phyloP scores from a whole-genome alignment of 1,140 invertebrate species.

The Neodiprion lecontei region DNA sequence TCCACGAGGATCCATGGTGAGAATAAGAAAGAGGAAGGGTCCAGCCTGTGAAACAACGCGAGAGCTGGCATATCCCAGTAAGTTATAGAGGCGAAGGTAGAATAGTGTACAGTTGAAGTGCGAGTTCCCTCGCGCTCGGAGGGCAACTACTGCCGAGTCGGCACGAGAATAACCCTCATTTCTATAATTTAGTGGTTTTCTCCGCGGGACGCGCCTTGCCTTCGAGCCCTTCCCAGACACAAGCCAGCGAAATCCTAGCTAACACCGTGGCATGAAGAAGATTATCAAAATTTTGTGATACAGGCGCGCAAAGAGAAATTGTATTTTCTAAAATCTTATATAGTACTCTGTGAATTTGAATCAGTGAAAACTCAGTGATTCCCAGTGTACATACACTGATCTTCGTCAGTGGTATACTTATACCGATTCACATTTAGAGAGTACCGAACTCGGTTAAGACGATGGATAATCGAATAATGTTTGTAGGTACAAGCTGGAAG shows the following conservation, averaged over 20 bases:
- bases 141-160: not conserved
- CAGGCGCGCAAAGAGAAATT: too few species aligned
- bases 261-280: too few species aligned
- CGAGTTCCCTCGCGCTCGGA: not conserved
- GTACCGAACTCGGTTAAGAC: too few species aligned
- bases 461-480: too few species aligned
- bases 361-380: too few species aligned
- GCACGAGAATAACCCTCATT: conserved; percentile 2
- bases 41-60: not conserved
- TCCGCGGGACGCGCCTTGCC: not conserved
- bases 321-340: too few species aligned
- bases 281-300: too few species aligned
- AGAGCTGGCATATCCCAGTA: not conserved
- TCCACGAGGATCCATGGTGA: not conserved
- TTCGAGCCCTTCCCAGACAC: not conserved
- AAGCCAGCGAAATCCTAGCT: not conserved
- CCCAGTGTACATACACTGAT: too few species aligned
- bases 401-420: too few species aligned
- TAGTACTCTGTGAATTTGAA: too few species aligned
- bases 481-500: too few species aligned
- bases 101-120: conserved; percentile 5
- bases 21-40: not conserved
- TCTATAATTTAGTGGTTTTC: conserved; percentile 7
- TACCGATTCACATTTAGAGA: too few species aligned
- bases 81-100: not conserved